Evolutionary conservation across 1,140 invertebrate genomes (phyloP).

Genomic region (Drosophila rufa): DNA sequence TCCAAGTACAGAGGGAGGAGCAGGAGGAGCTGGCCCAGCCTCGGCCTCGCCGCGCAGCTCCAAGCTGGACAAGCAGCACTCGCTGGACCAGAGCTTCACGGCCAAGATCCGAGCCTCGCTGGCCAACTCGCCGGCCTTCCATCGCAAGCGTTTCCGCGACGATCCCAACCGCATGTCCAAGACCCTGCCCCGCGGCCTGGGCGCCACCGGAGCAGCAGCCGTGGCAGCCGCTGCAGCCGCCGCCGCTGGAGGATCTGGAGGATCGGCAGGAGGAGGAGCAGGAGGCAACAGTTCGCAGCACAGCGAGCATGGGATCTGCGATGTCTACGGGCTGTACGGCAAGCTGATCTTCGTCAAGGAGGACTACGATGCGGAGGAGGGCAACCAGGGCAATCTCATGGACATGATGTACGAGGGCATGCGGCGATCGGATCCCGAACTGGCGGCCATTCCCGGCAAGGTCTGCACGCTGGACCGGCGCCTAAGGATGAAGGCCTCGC

Average conservation of each 20-base stretch:
- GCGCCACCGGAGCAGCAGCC: conserved; percentile 85
- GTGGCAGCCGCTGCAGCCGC: conserved; percentile 35
- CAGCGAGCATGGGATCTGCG: conserved; percentile 89
- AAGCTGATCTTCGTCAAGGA: conserved; percentile 94
- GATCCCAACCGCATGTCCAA: conserved; percentile 88
- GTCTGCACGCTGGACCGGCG: conserved; percentile 92
- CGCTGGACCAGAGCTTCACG: conserved; percentile 87
- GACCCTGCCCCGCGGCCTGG: conserved; percentile 91
- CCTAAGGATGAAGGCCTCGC: conserved; percentile 91
- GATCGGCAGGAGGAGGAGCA: conserved; percentile 85
- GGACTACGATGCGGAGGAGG: conserved; percentile 93
- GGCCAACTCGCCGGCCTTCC: conserved; percentile 89
- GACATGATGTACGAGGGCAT: conserved; percentile 91
- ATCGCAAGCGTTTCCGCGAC: conserved; percentile 90
- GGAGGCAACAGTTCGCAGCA: conserved; percentile 86
- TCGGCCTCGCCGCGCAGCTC: conserved; percentile 83
- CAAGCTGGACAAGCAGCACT: conserved; percentile 88
- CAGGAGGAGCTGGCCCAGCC: conserved; percentile 45
- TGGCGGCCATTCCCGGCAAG: conserved; percentile 92
- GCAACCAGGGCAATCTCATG: conserved; percentile 87
- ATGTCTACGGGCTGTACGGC: conserved; percentile 95
- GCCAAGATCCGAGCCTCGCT: conserved; percentile 88
- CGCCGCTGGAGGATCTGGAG: conserved; percentile 74
- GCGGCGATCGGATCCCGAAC: conserved; percentile 92
- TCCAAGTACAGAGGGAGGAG: background rate